Base-by-base conservation (phyloP, 2,797 vertebrate genomes). In the Ispidina lecontei region DNA sequence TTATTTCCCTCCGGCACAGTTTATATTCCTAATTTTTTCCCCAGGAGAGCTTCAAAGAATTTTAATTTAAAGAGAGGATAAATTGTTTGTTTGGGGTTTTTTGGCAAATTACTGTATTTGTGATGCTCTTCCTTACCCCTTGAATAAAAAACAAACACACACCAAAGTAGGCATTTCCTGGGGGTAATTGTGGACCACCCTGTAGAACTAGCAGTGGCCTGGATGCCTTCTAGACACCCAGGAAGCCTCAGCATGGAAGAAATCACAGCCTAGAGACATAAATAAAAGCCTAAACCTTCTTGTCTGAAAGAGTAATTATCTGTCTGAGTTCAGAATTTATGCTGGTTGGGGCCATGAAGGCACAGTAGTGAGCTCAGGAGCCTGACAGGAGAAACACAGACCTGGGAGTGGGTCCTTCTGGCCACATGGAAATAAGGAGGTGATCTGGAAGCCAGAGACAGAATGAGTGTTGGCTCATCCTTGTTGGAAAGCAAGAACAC, bases 401-500 rank as follows among this genome's bases (percentile, higher is more conserved):
- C 11, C 33, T 56, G 14, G 31, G 55, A 56, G 31, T 14, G 14
- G 31, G 10, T 23, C 55, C 55, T 56, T 21, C 55, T 56, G 21
- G 21, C 31, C n/a, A 56, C n/a, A 22, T 33, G 54, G 31, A 33
- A 56, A 33, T 56, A 22, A 56, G 12, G n/a, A 56, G 11, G 54
- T 56, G 54, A 33, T 51, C 49, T 52, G 19, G n/a, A 37, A 37
- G 37, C 12, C 37, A 37, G 12, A 91, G 80, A 68, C 22, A 64
- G 35, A 80, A 59, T 25, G 23, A 33, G 28, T 44, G 62, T 83
- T 89, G 78, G 76, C 58, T 89, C 43, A 89, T 18, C 29, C 65
- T 74, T 60, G 15, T 55, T 74, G 86, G 58, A 92, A 89, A 91
- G 49, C 68, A 39, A 77, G 60, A 91, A 95, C 65, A 91, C 80